phyloP scores from a whole-genome alignment of 2,113 vertebrate genomes.

The Crotophaga sulcirostris region DNA sequence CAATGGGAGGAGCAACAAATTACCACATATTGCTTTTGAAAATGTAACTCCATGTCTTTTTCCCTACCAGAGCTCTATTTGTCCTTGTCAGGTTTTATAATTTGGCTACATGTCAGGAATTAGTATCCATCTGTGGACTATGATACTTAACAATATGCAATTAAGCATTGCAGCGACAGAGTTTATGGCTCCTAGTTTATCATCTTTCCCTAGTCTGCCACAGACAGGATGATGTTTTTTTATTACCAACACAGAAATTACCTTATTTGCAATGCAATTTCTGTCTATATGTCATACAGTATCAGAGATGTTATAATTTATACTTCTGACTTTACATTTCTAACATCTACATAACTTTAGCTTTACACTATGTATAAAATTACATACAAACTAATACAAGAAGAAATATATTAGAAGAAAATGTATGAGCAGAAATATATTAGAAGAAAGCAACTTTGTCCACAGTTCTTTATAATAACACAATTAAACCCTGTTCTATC shows the following conservation, averaged over 20 bases:
- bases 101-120: not conserved
- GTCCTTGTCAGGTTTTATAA: not conserved
- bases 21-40: not conserved
- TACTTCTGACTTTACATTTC: not conserved
- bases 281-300: not conserved
- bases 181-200: not conserved
- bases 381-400: not conserved
- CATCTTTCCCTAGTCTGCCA: not conserved
- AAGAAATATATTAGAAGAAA: not conserved
- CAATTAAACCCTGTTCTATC: not conserved
- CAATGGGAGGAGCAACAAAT: not conserved
- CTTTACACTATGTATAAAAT: not conserved
- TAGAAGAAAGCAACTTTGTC: not conserved
- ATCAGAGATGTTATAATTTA: not conserved
- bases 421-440: not conserved
- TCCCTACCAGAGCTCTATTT: not conserved
- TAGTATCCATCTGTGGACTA: not conserved
- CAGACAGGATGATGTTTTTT: not conserved
- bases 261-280: not conserved
- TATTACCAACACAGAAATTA: not conserved
- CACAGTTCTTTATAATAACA: not conserved
- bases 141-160: not conserved
- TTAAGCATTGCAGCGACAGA: not conserved
- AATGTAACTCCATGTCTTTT: not conserved
- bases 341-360: not conserved